phyloP scores from a whole-genome alignment of 2,888 invertebrate species.

The Neocrepidodera transversa region DNA sequence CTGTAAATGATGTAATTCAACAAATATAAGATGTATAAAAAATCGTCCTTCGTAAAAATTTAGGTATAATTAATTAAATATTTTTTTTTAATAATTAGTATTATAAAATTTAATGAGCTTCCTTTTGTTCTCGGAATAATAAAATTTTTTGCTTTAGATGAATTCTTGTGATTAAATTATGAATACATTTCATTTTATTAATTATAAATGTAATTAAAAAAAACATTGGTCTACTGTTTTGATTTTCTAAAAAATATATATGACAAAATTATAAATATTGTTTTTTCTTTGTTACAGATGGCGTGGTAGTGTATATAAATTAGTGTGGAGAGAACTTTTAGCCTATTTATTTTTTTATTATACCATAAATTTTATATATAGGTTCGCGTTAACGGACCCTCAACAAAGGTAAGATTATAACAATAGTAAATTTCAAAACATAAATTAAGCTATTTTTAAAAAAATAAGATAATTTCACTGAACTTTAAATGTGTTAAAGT shows the following conservation, averaged over 20 bases:
- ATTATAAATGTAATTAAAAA: no score
- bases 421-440: not conserved
- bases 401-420: conserved; percentile 75
- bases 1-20: not conserved
- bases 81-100: not conserved
- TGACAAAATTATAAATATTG: conserved; percentile 17
- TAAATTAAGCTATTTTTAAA: no score
- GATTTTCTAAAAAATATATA: no score
- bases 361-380: conserved; percentile 85
- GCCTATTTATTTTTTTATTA: conserved; percentile 88
- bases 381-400: conserved; percentile 79
- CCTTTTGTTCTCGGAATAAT: no score
- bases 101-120: not conserved
- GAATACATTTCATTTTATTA: no score
- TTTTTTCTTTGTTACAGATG: conserved; percentile 73
- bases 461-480: no score
- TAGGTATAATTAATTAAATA: not conserved
- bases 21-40: not conserved
- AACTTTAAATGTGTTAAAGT: no score
- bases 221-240: not conserved
- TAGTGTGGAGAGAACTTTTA: conserved; percentile 91
- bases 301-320: conserved; percentile 94
- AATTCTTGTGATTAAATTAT: no score
- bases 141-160: no score
- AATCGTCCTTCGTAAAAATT: conserved; percentile 3